These are phyloP conservation scores for Polymixis lichenea DNA, from an alignment of 2,888 invertebrate genomes.

Conservation along the genomic window DNA sequence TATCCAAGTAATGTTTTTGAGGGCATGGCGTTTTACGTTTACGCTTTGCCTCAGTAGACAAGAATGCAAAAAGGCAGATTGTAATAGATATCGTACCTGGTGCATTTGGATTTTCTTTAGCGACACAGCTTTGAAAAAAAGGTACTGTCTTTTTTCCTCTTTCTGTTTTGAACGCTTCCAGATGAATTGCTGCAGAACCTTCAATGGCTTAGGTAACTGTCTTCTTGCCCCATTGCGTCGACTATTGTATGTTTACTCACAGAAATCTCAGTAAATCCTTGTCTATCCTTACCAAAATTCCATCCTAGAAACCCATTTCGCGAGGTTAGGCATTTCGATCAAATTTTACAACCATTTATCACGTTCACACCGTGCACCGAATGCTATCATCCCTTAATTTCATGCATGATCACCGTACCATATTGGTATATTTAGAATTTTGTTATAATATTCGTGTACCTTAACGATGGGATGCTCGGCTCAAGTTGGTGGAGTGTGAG, in stretches of 20 bases:
- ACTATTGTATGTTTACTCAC: background rate
- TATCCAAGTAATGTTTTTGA: no score
- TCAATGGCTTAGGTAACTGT: background rate
- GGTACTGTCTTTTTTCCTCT: background rate
- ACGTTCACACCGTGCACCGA: conserved; percentile 60
- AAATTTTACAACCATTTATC: conserved; percentile 60
- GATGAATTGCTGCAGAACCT: background rate
- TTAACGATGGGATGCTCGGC: conserved; percentile 69
- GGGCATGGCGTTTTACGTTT: no score
- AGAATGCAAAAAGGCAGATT: background rate
- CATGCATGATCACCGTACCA: conserved; percentile 78
- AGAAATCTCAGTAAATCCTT: conserved; percentile 1
- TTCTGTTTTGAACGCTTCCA: background rate
- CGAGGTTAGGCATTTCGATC: conserved; percentile 47
- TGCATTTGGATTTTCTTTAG: background rate
- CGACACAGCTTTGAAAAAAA: background rate
- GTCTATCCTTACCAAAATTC: conserved; percentile 11
- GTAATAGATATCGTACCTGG: no score
- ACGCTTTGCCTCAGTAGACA: no score
- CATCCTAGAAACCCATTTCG: conserved; percentile 52
- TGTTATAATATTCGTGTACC: conserved; percentile 77
- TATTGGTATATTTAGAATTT: conserved; percentile 85
- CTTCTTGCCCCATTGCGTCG: background rate
- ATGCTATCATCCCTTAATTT: conserved; percentile 78
- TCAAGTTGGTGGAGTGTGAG: conserved; percentile 79